Evolutionary conservation across 2,797 vertebrate species (phyloP).

Genomic region (Mormyrops attenuatus): DNA sequence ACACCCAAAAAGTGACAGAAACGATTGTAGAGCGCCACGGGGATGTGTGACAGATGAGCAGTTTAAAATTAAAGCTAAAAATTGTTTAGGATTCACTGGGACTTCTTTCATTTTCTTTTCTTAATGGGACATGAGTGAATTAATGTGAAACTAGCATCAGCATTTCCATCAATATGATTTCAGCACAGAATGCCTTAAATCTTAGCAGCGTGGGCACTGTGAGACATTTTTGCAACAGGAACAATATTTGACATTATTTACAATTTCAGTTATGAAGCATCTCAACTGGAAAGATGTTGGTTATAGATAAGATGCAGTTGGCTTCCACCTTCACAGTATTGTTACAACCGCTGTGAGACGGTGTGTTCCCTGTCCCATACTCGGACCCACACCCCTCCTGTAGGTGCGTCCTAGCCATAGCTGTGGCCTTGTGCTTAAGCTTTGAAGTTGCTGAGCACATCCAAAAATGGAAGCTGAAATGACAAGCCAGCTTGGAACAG

Average conservation of each 20-base stretch:
- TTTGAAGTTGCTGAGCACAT: not conserved
- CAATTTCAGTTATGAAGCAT: not conserved
- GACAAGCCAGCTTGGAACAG: not conserved
- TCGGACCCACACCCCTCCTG: not conserved
- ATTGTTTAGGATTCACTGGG: not conserved
- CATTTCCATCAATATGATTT: not conserved
- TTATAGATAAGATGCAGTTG: not conserved
- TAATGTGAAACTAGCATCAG: not conserved
- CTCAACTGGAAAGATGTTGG: not conserved
- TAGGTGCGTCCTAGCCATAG: not conserved
- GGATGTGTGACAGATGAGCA: not conserved
- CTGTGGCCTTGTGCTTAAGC: not conserved
- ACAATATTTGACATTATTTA: not conserved
- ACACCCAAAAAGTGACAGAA: not conserved
- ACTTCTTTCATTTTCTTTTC: not conserved
- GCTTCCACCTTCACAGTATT: not conserved
- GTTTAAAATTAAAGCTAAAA: not conserved
- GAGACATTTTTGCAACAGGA: not conserved
- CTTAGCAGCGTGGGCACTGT: not conserved
- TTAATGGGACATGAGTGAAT: not conserved
- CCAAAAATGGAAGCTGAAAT: not conserved
- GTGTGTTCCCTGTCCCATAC: not conserved
- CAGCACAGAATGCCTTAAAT: not conserved
- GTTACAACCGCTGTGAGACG: not conserved
- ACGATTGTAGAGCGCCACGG: not conserved